phyloP scores from a whole-genome alignment of 2,113 vertebrate species.

The Nothobranchius furzeri region DNA sequence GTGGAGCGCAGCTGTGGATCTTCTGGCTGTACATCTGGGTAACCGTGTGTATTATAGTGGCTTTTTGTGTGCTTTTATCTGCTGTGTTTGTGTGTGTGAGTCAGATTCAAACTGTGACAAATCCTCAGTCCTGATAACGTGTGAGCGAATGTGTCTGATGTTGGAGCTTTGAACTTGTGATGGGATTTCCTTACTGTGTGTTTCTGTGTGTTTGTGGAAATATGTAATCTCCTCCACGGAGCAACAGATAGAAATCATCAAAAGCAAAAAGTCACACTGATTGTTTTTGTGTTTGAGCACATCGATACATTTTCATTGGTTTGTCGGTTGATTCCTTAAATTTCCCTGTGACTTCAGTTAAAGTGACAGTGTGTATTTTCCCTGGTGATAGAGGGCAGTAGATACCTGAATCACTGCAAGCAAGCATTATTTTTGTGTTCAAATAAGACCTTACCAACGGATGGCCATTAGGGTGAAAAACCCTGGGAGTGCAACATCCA shows the following conservation, averaged over 20 bases:
- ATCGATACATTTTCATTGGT: background rate
- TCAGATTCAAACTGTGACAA: slow-evolving; percentile 34
- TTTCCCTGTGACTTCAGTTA: background rate
- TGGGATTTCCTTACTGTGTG: slow-evolving; percentile 54
- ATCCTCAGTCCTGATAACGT: slow-evolving; percentile 34
- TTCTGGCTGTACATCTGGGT: slow-evolving; percentile 45
- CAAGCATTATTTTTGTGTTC: too few species aligned
- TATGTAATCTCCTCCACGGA: slow-evolving; percentile 45
- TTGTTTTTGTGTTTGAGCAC: background rate
- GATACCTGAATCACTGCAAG: too few species aligned
- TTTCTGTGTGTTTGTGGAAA: slow-evolving; percentile 22
- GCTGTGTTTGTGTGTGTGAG: slow-evolving; percentile 19
- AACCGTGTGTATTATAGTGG: slow-evolving; percentile 34
- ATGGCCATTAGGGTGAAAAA: too few species aligned
- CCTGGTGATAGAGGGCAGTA: too few species aligned
- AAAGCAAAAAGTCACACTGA: slow-evolving; percentile 34
- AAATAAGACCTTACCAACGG: too few species aligned
- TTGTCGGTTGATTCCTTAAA: slow-evolving; percentile 6
- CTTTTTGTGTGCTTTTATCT: slow-evolving; percentile 9
- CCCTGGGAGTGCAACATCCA: too few species aligned
- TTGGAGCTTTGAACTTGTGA: slow-evolving; percentile 43
- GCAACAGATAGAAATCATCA: slow-evolving; percentile 48
- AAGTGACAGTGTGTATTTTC: too few species aligned
- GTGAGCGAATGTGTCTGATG: slow-evolving; percentile 26
- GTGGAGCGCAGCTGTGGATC: slow-evolving; percentile 49